These are phyloP conservation scores for Myzus persicae DNA, from an alignment of 1,140 invertebrate species.

Conservation along the genomic window DNA sequence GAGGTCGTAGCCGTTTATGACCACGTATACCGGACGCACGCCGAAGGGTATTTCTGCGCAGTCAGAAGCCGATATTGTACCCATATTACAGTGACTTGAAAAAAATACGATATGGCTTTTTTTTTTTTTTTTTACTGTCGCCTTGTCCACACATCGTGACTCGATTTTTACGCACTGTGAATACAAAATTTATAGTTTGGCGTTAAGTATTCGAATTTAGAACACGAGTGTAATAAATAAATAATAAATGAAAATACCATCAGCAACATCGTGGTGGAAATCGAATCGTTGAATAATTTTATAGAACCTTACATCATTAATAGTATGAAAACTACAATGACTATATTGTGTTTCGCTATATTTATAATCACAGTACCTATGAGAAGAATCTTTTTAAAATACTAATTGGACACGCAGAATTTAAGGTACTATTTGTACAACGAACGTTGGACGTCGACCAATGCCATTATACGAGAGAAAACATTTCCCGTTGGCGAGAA, in stretches of 20 bases:
- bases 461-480: too few species aligned
- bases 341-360: background rate
- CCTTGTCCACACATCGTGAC: background rate
- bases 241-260: background rate
- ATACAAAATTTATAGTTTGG: background rate
- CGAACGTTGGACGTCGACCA: background rate
- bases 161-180: background rate
- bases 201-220: background rate
- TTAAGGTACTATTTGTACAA: background rate
- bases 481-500: too few species aligned
- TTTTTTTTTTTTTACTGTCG: background rate
- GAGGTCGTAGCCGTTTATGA: background rate
- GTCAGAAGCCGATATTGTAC: background rate
- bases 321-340: background rate
- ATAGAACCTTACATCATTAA: background rate
- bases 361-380: background rate
- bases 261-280: background rate
- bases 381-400: background rate
- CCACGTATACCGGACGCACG: background rate
- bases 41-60: background rate
- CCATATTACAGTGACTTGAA: background rate
- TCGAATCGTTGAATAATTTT: background rate
- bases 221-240: background rate
- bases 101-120: background rate
- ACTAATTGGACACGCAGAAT: background rate